A percentile compares a stretch with the other conserved stretches of the same genome.
Conservation (phyloP, 2,113 vertebrate genomes). For the Cyanoliseus patagonus region DNA sequence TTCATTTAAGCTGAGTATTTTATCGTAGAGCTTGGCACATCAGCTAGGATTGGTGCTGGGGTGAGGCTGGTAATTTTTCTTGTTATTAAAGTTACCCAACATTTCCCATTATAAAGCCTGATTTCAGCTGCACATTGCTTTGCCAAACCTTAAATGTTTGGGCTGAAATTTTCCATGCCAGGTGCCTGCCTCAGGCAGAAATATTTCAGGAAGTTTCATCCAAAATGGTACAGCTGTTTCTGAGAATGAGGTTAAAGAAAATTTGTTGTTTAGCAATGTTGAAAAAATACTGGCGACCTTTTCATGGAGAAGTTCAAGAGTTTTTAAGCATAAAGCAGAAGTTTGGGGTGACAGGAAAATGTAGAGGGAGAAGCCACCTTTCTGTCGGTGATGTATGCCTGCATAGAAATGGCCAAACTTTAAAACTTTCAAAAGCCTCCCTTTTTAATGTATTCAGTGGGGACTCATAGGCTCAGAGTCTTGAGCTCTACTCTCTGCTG, state of each 20-base stretch:
- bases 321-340: not conserved
- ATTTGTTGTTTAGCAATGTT: slow-evolving; percentile 22
- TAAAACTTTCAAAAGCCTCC: not conserved
- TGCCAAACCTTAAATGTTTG: slow-evolving; percentile 50
- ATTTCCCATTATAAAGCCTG: slow-evolving; percentile 25
- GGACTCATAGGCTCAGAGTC: not conserved
- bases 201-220: slow-evolving; percentile 56
- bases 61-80: slow-evolving; percentile 34
- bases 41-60: not conserved
- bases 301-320: not conserved
- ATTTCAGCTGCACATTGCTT: not conserved
- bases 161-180: slow-evolving; percentile 56
- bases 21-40: slow-evolving; percentile 31
- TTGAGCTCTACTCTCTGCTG: not conserved
- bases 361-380: not conserved
- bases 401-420: not conserved
- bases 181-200: slow-evolving; percentile 53
- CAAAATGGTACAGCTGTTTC: slow-evolving; percentile 54
- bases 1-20: slow-evolving; percentile 56
- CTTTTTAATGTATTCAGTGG: not conserved
- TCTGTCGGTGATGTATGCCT: not conserved
- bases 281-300: not conserved
- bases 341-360: not conserved
- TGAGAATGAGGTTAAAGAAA: slow-evolving; percentile 45
- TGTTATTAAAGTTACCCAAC: slow-evolving; percentile 42